Base-by-base conservation (phyloP, 1,140 invertebrate genomes). In the Chironomus tepperi region DNA sequence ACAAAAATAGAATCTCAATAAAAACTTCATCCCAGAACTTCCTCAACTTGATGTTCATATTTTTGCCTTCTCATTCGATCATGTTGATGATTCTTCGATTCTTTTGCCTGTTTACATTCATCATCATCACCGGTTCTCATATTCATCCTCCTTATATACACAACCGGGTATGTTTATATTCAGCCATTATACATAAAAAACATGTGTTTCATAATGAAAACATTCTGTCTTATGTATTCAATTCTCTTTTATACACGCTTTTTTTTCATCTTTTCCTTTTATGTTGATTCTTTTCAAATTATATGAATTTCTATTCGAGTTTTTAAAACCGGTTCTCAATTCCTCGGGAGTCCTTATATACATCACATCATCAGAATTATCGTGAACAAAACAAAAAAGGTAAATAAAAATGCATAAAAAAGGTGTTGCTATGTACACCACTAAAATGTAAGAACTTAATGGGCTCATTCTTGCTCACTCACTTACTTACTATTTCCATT, bases 381-480 rank as follows among this genome's bases (percentile, higher is more conserved):
- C 24, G 5, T 5, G 24, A 34, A 34, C 24, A 34, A 15, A n/a
- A 47, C 12, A 15, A 15, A 57, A 57, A 57, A 57, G 24, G 24
- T 34, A 34, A 34, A 34, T 34, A 34, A 34, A 34, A 15, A 57
- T 12, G 47, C 47, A 57, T 57, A 57, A 57, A 57, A 34, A 57
- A 57, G 47, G 47, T 57, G 47, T 57, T 57, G 47, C 47, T 57
- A 57, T 57, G 47, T 57, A 57, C 47, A 57, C 12, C 10, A 57
- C 47, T n/a, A 57, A 15, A 57, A 57, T n/a, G 47, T 34, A 34
- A 57, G 47, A 57, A 12, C n/a, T 57, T 57, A 57, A 57, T 57
- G 47, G 47, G n/a, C n/a, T 57, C n/a, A n/a, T 57, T 57, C 47
- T 57, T n/a, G 12, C 47, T 57, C 24, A 34, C 24, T 34, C 24